These are phyloP conservation scores for Cheilosia vulpina DNA, from an alignment of 2,888 invertebrate species.

Conservation along the genomic window DNA sequence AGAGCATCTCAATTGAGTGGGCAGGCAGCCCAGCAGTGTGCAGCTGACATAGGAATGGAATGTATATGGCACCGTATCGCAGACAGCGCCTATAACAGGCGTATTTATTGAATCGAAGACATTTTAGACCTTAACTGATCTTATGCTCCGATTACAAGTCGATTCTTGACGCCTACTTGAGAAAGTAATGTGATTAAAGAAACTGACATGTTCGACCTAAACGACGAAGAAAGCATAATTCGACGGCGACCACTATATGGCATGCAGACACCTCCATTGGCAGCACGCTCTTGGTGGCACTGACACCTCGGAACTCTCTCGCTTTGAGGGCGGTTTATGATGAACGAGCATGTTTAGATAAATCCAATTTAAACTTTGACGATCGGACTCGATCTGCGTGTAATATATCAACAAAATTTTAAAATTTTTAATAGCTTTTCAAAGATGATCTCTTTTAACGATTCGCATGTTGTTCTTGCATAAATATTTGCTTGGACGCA, in stretches of 20 bases:
- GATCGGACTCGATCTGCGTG: slow-evolving; percentile 28
- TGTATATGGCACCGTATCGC: slow-evolving; percentile 49
- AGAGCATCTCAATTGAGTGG: slow-evolving; percentile 54
- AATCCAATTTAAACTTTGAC: slow-evolving; percentile 38
- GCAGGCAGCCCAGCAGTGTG: slow-evolving; percentile 33
- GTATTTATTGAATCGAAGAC: slow-evolving; percentile 64
- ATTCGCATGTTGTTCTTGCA: slow-evolving; percentile 71
- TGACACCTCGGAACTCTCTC: neutral
- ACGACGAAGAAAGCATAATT: slow-evolving; percentile 27
- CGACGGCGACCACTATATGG: neutral
- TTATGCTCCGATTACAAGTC: slow-evolving; percentile 53
- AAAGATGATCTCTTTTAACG: slow-evolving; percentile 51
- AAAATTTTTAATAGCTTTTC: slow-evolving; percentile 32
- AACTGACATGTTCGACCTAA: slow-evolving; percentile 2
- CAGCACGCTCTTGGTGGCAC: slow-evolving; percentile 16
- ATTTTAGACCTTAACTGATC: slow-evolving; percentile 62
- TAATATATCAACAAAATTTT: slow-evolving; percentile 40
- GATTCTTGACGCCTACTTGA: slow-evolving; percentile 66
- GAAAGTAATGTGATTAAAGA: slow-evolving; percentile 43
- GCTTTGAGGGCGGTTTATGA: slow-evolving; percentile 10
- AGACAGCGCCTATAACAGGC: slow-evolving; percentile 42
- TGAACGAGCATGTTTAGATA: slow-evolving; percentile 14
- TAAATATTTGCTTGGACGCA: slow-evolving; percentile 69
- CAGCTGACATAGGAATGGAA: slow-evolving; percentile 50
- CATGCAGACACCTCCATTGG: slow-evolving; percentile 44